Evolutionary conservation across 2,888 invertebrate genomes (phyloP).

Genomic region (Galeopsomyia nigrocyanea): DNA sequence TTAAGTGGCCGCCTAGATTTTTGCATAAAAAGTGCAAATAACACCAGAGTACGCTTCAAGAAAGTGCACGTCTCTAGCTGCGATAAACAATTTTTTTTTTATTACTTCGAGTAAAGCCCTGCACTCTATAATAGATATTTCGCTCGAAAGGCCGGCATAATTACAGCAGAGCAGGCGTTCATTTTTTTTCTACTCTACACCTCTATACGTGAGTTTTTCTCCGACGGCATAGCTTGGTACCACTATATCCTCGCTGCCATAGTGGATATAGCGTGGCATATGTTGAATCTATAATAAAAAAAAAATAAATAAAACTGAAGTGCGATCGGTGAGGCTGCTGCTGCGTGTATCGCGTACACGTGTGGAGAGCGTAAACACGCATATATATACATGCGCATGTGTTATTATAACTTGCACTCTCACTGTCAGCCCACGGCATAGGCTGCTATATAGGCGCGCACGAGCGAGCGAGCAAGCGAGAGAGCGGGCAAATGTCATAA

Average conservation of each 20-base stretch:
- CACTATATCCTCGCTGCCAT: too few species aligned
- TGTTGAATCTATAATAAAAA: constrained; percentile 21
- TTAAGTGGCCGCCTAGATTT: too few species aligned
- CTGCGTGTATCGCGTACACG: not conserved
- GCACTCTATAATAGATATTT: constrained; percentile 28
- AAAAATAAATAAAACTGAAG: constrained; percentile 27
- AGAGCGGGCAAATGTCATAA: constrained; percentile 52
- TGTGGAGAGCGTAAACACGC: not conserved
- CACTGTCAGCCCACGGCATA: constrained; percentile 17
- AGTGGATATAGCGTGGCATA: constrained; percentile 8
- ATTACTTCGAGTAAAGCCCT: constrained; percentile 25
- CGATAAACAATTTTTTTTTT: not conserved
- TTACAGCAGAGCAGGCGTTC: too few species aligned
- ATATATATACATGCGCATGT: not conserved
- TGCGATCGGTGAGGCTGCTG: not conserved
- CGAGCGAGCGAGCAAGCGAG: constrained; percentile 28
- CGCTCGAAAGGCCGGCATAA: too few species aligned
- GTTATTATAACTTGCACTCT: not conserved
- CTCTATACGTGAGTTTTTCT: too few species aligned
- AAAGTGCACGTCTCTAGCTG: too few species aligned
- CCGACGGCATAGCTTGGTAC: too few species aligned
- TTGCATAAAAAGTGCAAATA: too few species aligned
- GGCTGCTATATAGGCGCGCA: too few species aligned
- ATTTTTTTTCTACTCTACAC: too few species aligned
- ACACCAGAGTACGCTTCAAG: too few species aligned